phyloP scores from a whole-genome alignment of 2,113 vertebrate genomes.

The Rhynchomys soricoides region DNA sequence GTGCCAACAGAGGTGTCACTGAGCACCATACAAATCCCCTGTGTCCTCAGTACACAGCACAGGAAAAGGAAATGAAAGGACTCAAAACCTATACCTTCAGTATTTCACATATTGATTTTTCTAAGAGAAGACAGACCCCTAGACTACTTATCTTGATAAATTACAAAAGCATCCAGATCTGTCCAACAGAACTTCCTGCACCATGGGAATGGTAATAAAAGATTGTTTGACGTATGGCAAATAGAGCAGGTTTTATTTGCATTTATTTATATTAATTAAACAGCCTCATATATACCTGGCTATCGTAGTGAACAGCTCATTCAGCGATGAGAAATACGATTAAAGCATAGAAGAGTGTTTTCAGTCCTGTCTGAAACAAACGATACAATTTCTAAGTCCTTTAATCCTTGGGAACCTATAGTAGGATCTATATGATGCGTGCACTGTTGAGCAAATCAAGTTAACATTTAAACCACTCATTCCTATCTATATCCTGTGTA shows the following conservation, averaged over 20 bases:
- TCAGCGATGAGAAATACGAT: not conserved
- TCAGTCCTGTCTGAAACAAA: not conserved
- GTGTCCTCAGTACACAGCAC: not conserved
- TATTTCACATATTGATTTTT: not conserved
- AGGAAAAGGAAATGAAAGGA: not conserved
- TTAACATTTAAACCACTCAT: not conserved
- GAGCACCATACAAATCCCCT: not conserved
- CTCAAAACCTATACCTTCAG: not conserved
- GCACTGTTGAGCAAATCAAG: not conserved
- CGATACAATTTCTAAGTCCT: not conserved
- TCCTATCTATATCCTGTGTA: too few species aligned
- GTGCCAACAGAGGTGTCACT: not conserved
- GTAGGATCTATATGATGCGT: not conserved
- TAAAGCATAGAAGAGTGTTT: not conserved
- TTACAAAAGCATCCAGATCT: not conserved
- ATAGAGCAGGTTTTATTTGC: not conserved
- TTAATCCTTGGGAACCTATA: not conserved
- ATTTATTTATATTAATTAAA: conserved; percentile 2
- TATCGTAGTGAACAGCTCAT: not conserved
- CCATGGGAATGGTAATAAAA: not conserved
- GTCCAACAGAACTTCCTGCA: not conserved
- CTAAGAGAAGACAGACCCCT: not conserved
- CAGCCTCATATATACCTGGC: not conserved
- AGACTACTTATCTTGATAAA: conserved; percentile 13
- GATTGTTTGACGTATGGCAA: not conserved